A percentile compares a stretch with the other conserved stretches of the same genome.
Conservation (phyloP, 2,113 vertebrate genomes). For the Tympanuchus pallidicinctus region DNA sequence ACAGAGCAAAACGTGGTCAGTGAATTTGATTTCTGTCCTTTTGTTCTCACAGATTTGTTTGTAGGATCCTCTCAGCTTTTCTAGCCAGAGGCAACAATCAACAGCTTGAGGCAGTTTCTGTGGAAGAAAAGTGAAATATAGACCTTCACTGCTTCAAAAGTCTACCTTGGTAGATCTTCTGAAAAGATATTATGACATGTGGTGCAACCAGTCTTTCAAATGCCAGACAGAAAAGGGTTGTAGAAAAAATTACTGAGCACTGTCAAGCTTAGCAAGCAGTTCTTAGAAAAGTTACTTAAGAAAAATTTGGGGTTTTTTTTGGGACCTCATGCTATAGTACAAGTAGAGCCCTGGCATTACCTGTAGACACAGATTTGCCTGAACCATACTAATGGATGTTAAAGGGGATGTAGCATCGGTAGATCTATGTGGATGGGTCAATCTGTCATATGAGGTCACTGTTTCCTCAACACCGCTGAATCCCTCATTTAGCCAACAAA, state of each 20-base stretch:
- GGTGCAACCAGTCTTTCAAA: background rate
- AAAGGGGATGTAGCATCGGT: background rate
- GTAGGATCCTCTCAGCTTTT: background rate
- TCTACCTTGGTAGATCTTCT: background rate
- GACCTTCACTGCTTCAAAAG: background rate
- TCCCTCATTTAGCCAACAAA: background rate
- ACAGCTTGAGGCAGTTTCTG: background rate
- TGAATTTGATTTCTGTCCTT: background rate
- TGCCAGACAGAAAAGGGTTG: background rate
- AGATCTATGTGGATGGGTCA: background rate
- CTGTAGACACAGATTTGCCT: background rate
- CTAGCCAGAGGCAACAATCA: background rate
- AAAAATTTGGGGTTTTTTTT: background rate
- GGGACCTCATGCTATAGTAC: background rate
- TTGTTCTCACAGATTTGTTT: background rate
- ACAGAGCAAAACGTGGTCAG: background rate
- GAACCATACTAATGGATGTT: background rate
- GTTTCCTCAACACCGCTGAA: background rate
- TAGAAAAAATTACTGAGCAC: background rate
- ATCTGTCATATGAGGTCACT: accelerated
- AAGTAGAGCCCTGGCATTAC: background rate
- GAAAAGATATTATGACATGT: background rate
- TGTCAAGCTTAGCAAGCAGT: background rate
- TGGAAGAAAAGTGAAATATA: background rate
- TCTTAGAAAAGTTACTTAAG: background rate